Conservation (phyloP, 2,113 vertebrate genomes). For the Phainopepla nitens region DNA sequence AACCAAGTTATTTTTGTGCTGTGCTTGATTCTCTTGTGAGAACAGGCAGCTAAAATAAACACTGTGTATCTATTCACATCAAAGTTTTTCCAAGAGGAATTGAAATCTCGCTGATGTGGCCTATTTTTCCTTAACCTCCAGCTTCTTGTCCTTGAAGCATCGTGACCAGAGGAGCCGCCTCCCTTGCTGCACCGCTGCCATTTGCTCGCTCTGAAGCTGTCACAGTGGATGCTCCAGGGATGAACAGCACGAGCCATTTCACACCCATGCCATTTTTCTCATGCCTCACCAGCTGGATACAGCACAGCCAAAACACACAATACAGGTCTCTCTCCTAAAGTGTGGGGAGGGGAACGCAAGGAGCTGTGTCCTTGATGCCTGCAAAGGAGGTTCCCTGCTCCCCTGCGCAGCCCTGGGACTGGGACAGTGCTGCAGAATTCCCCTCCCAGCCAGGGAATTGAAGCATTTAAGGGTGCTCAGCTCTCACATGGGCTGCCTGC, state of each 20-base stretch:
- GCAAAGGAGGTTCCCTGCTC: neutral
- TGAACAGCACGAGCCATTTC: neutral
- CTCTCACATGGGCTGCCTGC: neutral
- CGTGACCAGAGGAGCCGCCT: rapidly evolving
- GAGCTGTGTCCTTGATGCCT: neutral
- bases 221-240: slow-evolving; percentile 63
- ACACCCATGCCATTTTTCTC: neutral
- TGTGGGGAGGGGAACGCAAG: neutral
- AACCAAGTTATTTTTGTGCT: neutral
- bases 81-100: neutral
- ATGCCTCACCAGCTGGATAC: neutral
- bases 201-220: neutral
- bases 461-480: neutral
- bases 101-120: neutral
- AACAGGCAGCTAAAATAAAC: slow-evolving; percentile 38
- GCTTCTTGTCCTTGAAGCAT: neutral
- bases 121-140: neutral
- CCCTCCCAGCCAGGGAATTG: neutral
- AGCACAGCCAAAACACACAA: neutral
- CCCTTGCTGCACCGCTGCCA: rapidly evolving
- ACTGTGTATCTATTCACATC: neutral
- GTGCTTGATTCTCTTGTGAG: neutral
- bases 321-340: neutral
- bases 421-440: neutral
- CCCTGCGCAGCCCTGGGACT: rapidly evolving